Evolutionary conservation across 1,140 invertebrate species (phyloP), one percentile per base, ranked within the genome.

Genomic region (fruit fly (Drosophila melanogaster)): DNA sequence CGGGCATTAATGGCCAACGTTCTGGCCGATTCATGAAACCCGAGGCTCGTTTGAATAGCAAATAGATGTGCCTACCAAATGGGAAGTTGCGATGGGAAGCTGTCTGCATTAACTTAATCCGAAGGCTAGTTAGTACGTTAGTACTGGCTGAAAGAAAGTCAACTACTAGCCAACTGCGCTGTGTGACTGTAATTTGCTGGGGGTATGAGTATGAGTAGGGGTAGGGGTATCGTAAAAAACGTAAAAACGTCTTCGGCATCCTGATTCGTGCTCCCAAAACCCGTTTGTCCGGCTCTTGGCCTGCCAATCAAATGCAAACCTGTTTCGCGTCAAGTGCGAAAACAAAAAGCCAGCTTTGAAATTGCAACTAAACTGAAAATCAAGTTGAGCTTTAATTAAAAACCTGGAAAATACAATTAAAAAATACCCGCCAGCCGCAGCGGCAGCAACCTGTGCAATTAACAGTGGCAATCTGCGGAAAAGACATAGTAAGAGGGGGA

Each of bases 381-480:
- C 85, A 79, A 89, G 84, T 89, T 89, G 81, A 89, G 84, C 85
- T 84, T 89, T 89, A 89, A 89, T 89, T 89, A 89, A 86, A 86
- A 86, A 86, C 84, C 83, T 86, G 83, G 83, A 86, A 86, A 86
- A 86, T 60, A 87, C 79, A 86, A 86, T 86, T 87, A 81, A 86
- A 67, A 86, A 81, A 53, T 70, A 70, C 65, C 46, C 64, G 62
- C 61, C 81, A 77, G 73, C 79, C 61, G 30, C 62, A 73, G 46
- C 59, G 67, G 50, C 70, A 80, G 84, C 77, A 85, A 85, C 77
- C 74, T 83, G 79, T 87, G 79, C 79, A 89, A 87, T 87, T 87
- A 87, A 83, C 83, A 56, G 43, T 50, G 47, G 51, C 64, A 12
- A 33, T 14, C 51, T 41, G 71, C 60, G 37, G 37, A 14, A 38